Evolutionary conservation across 92 coral and sea anemone species (phyloP).

Genomic region (Porites cylindrica): DNA sequence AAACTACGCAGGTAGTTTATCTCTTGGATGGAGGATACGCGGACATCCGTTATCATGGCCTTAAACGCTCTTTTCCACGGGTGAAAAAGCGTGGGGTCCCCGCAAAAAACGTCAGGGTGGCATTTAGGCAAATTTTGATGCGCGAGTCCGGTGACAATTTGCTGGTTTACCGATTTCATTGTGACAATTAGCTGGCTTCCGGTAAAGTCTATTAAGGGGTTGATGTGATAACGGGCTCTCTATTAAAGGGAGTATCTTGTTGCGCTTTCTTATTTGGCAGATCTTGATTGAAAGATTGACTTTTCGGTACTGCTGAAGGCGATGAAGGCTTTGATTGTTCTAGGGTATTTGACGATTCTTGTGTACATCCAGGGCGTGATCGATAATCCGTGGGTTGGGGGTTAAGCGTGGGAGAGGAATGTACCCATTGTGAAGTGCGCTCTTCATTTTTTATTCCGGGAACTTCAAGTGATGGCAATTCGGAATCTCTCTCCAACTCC

Average conservation of each 20-base stretch:
- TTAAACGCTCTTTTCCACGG: slow-evolving; percentile 54
- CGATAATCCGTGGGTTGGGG: slow-evolving; percentile 1
- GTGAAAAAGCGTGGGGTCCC: slow-evolving; percentile 56
- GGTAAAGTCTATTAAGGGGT: slow-evolving; percentile 29
- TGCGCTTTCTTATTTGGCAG: neutral
- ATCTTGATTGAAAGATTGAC: no score
- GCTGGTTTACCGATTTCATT: slow-evolving; percentile 32
- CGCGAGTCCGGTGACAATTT: slow-evolving; percentile 42
- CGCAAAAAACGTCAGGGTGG: slow-evolving; percentile 8
- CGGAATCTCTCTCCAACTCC: neutral
- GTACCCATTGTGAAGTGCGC: slow-evolving; percentile 13
- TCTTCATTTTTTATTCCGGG: neutral
- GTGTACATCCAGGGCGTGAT: neutral
- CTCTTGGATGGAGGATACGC: slow-evolving; percentile 41
- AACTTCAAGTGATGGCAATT: neutral
- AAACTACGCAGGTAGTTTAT: slow-evolving; percentile 55
- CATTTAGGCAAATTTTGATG: slow-evolving; percentile 45
- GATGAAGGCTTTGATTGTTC: no score
- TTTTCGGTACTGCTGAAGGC: no score
- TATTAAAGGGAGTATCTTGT: slow-evolving; percentile 2
- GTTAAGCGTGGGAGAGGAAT: neutral
- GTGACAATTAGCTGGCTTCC: slow-evolving; percentile 41
- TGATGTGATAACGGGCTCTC: slow-evolving; percentile 1
- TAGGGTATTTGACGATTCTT: no score
- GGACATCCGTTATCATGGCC: slow-evolving; percentile 44